Base-by-base conservation (phyloP, 2,888 invertebrate species). In the Toxonevra muliebris region DNA sequence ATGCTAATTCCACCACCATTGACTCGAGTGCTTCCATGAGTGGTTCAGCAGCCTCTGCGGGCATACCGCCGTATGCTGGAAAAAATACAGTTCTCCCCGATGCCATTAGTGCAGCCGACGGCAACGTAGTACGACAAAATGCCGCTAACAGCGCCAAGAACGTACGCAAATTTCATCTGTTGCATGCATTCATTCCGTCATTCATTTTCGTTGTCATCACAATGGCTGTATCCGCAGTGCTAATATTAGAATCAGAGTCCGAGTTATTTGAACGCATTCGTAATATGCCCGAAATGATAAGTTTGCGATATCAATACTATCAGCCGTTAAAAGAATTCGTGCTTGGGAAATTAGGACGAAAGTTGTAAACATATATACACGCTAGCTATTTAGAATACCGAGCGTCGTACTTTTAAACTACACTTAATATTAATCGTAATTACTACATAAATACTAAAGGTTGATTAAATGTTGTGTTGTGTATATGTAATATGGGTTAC, bases 241-340 rank as follows among this genome's bases (percentile, higher is more conserved):
- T 93, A 43, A 87, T 94, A 66, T 89, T 94, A 85, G 95, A 95
- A 85, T 92, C 92, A 17, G 93, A 94, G 83, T 90, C 90, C 81
- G 89, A 91, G 65, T 82, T 91, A 41, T 89, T 94, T 75, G 89
- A 89, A 68, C 87, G 88, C 45, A 84, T 94, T 69, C 89, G 91
- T 69, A 90, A 91, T 79, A 89, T 91, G 80, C 94, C 94, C 41
- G 94, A 95, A 86, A 89, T 95, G 86, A 81, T 90, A 48, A 88
- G 92, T 60, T 87, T 95, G 66, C 89, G 91, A 70, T 90, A 91
- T 76, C 92, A 93, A 79, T 93, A 94, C 86, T 95, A 95, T 86
- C 90, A 91, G 77, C 94, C 95, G 30, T 87, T 93, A 66, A 94
- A 94, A 84, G 91, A 93, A 61, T 83, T 79, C 65, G 72, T 83